phyloP scores from a whole-genome alignment of 2,797 vertebrate species.

The Chelmon rostratus region DNA sequence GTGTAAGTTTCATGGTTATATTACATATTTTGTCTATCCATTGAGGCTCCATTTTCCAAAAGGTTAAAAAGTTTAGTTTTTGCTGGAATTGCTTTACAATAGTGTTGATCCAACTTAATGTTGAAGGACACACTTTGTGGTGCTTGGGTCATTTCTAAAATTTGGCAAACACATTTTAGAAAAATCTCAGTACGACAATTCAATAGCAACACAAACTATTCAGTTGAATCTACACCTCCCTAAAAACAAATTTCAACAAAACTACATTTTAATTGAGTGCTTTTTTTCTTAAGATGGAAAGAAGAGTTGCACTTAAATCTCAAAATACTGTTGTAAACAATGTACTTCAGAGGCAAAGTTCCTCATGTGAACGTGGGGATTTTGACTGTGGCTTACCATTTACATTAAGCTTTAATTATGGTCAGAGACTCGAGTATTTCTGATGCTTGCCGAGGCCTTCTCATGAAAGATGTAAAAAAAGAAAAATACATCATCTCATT shows the following conservation, averaged over 20 bases:
- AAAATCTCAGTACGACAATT: neutral
- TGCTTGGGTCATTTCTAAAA: neutral
- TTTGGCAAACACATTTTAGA: too few relatives aligned
- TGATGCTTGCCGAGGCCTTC: slow-evolving; percentile 62
- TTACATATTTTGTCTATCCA: neutral
- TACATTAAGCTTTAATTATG: slow-evolving; percentile 56
- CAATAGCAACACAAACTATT: neutral
- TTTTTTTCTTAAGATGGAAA: neutral
- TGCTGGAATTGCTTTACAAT: neutral
- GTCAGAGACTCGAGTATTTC: slow-evolving; percentile 45
- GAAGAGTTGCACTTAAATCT: neutral
- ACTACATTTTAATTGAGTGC: neutral
- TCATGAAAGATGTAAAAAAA: slow-evolving; percentile 60
- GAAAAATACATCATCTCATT: slow-evolving; percentile 71
- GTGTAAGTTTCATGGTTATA: neutral
- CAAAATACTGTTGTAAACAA: slow-evolving; percentile 37
- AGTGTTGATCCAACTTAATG: neutral
- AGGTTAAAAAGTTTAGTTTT: neutral
- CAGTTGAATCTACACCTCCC: neutral
- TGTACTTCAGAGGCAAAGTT: slow-evolving; percentile 13
- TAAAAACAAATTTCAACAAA: neutral
- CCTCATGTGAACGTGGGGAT: slow-evolving; percentile 16
- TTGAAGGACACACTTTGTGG: neutral
- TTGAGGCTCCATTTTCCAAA: neutral
- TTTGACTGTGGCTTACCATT: slow-evolving; percentile 34